These are phyloP conservation scores for Leptinotarsa haldemani DNA, from an alignment of 2,888 invertebrate species.

Conservation along the genomic window DNA sequence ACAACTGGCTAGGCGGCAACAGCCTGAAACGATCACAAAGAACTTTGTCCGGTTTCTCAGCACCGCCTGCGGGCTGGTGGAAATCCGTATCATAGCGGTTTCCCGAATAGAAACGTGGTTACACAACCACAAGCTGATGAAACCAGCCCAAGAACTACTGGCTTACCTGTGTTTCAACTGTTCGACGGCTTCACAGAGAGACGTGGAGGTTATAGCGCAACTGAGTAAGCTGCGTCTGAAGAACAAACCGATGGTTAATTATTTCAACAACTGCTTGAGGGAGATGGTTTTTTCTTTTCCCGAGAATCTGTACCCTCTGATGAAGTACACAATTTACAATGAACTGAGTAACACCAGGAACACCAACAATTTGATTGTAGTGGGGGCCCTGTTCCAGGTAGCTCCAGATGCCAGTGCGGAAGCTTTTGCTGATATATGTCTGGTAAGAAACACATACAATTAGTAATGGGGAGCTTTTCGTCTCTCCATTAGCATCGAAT, in stretches of 20 bases:
- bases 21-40: constrained; percentile 87
- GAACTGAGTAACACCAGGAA: constrained; percentile 92
- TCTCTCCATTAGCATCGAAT: no score
- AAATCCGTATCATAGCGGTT: constrained; percentile 83
- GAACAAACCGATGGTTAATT: constrained; percentile 90
- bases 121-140: constrained; percentile 94
- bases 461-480: no score
- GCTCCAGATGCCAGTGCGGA: constrained; percentile 85
- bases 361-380: constrained; percentile 94
- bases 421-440: constrained; percentile 85
- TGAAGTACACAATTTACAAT: constrained; percentile 94
- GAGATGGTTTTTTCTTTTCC: constrained; percentile 89
- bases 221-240: constrained; percentile 92
- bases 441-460: constrained; percentile 63
- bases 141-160: constrained; percentile 91
- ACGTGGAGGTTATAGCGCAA: constrained; percentile 79
- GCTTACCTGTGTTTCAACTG: constrained; percentile 93
- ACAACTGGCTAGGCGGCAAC: constrained; percentile 85
- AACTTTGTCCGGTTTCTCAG: constrained; percentile 89
- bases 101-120: constrained; percentile 92
- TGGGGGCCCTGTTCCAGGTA: constrained; percentile 89
- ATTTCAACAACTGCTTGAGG: constrained; percentile 88
- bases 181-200: constrained; percentile 74
- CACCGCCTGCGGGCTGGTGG: constrained; percentile 86
- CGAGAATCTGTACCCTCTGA: constrained; percentile 84